Percentiles rank a stretch among this genome's conserved stretches.
These are phyloP conservation scores for Anastrepha obliqua DNA, from an alignment of 1,140 invertebrate species.

Conservation along the genomic window DNA sequence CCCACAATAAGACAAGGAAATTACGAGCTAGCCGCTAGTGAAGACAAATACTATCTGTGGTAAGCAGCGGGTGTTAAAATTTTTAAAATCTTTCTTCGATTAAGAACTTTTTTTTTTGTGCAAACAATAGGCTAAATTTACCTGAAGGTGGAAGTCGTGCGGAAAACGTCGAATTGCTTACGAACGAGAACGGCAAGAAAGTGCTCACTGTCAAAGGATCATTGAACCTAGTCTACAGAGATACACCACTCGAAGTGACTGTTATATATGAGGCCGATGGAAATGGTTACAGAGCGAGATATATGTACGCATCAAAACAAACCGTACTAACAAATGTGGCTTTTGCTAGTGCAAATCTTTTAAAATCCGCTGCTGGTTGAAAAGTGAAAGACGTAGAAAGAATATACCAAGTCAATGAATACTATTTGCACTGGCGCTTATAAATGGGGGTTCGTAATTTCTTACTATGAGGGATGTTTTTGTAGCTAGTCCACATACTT, in stretches of 20 bases:
- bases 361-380: constrained; percentile 30
- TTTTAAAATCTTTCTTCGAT: background rate
- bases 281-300: constrained; percentile 28
- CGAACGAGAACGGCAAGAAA: constrained; percentile 1
- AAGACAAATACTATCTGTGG: background rate
- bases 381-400: background rate
- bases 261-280: constrained; percentile 21
- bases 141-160: background rate
- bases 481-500: too few species aligned
- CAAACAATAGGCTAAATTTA: background rate
- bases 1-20: constrained; percentile 6
- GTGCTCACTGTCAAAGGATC: background rate
- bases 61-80: background rate
- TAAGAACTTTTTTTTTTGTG: background rate
- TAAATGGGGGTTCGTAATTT: too few species aligned
- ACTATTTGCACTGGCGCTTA: too few species aligned
- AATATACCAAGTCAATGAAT: too few species aligned
- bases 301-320: background rate
- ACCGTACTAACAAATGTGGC: background rate
- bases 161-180: background rate
- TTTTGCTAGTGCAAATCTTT: background rate
- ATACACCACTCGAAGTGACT: background rate
- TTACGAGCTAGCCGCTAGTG: background rate
- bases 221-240: background rate
- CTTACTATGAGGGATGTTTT: too few species aligned